Conservation (phyloP, 2,888 invertebrate species). For the Eupelmus urozonus region DNA sequence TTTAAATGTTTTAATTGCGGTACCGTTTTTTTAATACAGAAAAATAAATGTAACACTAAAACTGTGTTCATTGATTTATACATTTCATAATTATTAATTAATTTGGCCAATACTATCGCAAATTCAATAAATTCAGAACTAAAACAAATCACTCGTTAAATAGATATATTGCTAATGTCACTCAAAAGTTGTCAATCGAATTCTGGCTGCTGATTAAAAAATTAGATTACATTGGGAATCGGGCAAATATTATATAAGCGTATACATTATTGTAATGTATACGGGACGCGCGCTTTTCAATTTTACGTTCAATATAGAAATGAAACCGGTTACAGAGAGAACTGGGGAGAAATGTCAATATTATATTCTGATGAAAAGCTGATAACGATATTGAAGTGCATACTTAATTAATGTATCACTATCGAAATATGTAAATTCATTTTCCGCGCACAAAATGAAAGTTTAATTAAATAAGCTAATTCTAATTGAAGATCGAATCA, state of each 20-base stretch:
- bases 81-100: too few species aligned
- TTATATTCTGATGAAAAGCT: slow-evolving; percentile 17
- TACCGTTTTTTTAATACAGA: too few species aligned
- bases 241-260: neutral
- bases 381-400: slow-evolving; percentile 3
- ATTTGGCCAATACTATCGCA: too few species aligned
- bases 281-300: neutral
- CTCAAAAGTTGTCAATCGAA: too few species aligned
- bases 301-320: slow-evolving; percentile 1
- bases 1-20: too few species aligned
- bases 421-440: neutral
- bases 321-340: slow-evolving; percentile 15
- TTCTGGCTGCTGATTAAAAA: neutral
- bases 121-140: too few species aligned
- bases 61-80: too few species aligned
- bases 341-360: slow-evolving; percentile 31
- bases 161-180: too few species aligned
- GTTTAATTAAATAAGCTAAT: slow-evolving; percentile 22
- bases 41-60: too few species aligned
- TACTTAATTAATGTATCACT: slow-evolving; percentile 31
- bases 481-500: neutral
- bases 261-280: neutral
- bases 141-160: too few species aligned
- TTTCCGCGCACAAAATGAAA: slow-evolving; percentile 1
- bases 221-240: neutral